Base-by-base conservation (phyloP, 2,888 invertebrate species). In the Acrobasis repandana region DNA sequence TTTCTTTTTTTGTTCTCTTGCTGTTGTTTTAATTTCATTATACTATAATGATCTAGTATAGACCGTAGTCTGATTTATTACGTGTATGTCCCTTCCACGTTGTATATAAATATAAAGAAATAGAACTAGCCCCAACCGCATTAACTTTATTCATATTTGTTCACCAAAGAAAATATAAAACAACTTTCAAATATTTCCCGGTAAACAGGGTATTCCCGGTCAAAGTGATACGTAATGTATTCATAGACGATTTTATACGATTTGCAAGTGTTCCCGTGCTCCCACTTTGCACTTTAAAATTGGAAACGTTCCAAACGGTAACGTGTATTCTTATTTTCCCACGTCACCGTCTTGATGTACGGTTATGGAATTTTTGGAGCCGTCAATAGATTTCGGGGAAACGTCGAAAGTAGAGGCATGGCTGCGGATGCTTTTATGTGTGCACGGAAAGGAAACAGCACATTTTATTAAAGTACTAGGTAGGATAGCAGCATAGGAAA, bases 251-350 rank as follows among this genome's bases (percentile, higher is more conserved):
- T 61, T 52, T 52, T 20, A 48, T 52, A 58, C 64, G 64, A 63
- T 60, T 60, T 63, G 61, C 47, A 54, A 61, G 60, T 66, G 63
- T 63, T 63, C 54, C 64, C 63, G 60, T 64, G 62, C 61, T 63
- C 51, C 63, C 63, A 61, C 57, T 57, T 47, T 57, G 57, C 57
- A 57, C 48, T 66, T 62, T 56, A 61, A 66, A 64, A 64, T 66
- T 66, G 66, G 66, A 66, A 64, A 61, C 51, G 58, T 60, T 66
- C 66, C 66, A 66, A 62, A 59, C 57, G 62, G 58, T 58, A 64
- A 47, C 56, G 56, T 57, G 57, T 56, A 56, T 57, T 57, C 47
- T 48, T 47, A 54, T 54, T 54, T 54, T 38, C 38, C 18, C 54
- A n/a, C 16, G 54, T 54, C 54, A 18, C 11, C 54, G 14, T 54